Evolutionary conservation across 2,113 vertebrate genomes (phyloP).

Genomic region (Sminthopsis crassicaudata): DNA sequence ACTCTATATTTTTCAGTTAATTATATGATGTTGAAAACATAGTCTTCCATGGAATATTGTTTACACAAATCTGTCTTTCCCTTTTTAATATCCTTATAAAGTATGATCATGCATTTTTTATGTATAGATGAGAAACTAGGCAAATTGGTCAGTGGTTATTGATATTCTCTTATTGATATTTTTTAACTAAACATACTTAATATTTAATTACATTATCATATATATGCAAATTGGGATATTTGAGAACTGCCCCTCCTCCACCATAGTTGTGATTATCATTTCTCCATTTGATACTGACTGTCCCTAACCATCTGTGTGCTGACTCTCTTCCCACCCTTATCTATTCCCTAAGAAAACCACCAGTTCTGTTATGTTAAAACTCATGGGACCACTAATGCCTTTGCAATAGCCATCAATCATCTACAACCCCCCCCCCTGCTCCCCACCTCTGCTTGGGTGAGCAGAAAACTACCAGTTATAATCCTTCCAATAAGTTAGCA

Average conservation of each 20-base stretch:
- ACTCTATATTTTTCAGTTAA: too few relatives aligned
- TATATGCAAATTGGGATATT: too few relatives aligned
- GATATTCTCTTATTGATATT: background rate
- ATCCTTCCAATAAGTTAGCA: background rate
- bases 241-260: background rate
- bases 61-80: too few relatives aligned
- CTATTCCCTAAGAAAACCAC: background rate
- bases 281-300: background rate
- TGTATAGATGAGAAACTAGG: background rate
- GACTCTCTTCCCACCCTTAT: background rate
- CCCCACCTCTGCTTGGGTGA: background rate
- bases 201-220: background rate
- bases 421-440: too few relatives aligned
- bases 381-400: too few relatives aligned
- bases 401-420: too few relatives aligned
- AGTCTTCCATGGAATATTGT: too few relatives aligned
- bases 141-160: background rate
- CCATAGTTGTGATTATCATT: background rate
- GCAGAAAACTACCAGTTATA: background rate
- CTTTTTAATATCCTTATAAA: background rate
- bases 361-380: too few relatives aligned
- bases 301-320: background rate
- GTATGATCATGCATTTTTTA: background rate
- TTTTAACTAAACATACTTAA: background rate
- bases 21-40: too few relatives aligned